Evolutionary conservation across 1,140 invertebrate species (phyloP), one percentile per base, ranked within the genome.

Genomic region (Heliothis subflexa): DNA sequence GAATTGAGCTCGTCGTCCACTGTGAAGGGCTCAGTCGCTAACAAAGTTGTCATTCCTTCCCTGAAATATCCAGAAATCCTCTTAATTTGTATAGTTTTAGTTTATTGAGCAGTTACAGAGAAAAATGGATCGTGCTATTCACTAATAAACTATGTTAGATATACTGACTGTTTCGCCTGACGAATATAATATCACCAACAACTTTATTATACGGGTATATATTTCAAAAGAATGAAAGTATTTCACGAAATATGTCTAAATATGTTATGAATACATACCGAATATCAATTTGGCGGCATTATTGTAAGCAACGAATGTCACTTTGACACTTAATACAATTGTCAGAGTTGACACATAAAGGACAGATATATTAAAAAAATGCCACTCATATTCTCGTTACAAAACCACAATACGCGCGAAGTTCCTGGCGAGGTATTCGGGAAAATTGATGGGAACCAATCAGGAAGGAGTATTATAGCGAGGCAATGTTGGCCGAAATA

Each of bases 1-100:
- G 55, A 54, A 74, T 73, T 33, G 76, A 59, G 76, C 40, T 64
- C 55, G 57, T 80, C 75, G 50, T 57, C 28, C 59, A 55, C 57
- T 52, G 66, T 25, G 40, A 64, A 52, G 72, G 78, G 57, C 52
- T 74, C 40, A 33, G 47, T 33, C 52, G 57, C 73, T 47, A 81
- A 45, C 40, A 78, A 78, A 81, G 64, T 85, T 76, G 85, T 85
- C 86, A 88, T 88, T 28, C 80, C 85, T 86, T 83, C 61, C 66
- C 84, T 84, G 80, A 49, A 85, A 83, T 61, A 33, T 64, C 45
- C 75, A 66, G 55, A 62, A 62, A 72, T 47, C 55, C 49, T 13
- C 28, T n/a, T 77, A 54, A 25, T 16, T 55, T 68, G 28, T 3
- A n/a, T 4, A 70, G 5, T 55, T 14, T 40, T 40, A 40, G 5